Conservation (phyloP, 2,113 vertebrate genomes). For the Myotis davidii region DNA sequence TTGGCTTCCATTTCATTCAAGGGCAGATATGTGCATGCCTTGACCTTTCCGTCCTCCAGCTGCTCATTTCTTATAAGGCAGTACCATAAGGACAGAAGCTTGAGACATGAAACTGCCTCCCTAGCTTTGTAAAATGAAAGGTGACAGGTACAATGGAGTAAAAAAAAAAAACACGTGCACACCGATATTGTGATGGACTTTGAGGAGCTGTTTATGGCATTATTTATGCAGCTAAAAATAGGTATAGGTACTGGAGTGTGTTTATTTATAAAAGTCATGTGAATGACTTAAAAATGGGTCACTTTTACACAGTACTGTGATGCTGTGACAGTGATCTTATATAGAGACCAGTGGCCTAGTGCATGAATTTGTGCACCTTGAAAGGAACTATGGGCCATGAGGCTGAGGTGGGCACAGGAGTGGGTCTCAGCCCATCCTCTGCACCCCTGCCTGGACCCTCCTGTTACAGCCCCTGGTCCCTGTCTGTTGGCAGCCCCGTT, state of each 20-base stretch:
- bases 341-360: neutral
- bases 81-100: conserved; percentile 37
- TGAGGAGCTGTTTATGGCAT: neutral
- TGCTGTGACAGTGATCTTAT: neutral
- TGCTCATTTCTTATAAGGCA: conserved; percentile 45
- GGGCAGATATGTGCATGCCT: conserved; percentile 38
- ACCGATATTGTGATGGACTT: neutral
- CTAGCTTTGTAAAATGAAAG: conserved; percentile 59
- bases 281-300: neutral
- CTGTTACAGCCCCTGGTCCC: no score
- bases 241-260: neutral
- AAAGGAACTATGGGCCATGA: no score
- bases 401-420: no score
- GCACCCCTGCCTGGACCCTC: no score
- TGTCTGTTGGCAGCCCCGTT: no score
- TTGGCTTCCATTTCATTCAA: neutral
- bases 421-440: no score
- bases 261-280: neutral
- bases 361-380: no score
- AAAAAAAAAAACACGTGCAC: conserved; percentile 7
- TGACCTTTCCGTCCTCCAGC: conserved; percentile 5
- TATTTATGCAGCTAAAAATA: neutral
- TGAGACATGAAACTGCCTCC: conserved; percentile 39
- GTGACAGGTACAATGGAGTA: conserved; percentile 45
- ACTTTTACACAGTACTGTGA: neutral